Conservation (phyloP, 2,113 vertebrate species). For the Poeciliopsis prolifica region DNA sequence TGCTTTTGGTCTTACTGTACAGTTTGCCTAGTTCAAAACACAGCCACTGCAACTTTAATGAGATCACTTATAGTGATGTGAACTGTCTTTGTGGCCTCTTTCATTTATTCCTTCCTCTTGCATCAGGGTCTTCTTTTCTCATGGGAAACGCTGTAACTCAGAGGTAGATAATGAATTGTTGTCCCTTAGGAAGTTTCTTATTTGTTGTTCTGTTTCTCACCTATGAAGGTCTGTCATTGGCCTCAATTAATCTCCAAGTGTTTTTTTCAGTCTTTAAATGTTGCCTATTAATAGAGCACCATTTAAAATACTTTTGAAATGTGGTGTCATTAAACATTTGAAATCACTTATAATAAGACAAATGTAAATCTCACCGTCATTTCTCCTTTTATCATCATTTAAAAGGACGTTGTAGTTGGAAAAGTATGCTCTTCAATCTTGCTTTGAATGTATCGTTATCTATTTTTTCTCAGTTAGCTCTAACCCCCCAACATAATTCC, state of each 20-base stretch:
- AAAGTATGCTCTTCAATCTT: neutral
- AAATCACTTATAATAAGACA: neutral
- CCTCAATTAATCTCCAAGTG: slow-evolving; percentile 11
- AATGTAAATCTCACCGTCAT: neutral
- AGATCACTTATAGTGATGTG: slow-evolving; percentile 41
- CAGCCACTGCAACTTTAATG: slow-evolving; percentile 13
- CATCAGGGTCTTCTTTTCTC: slow-evolving; percentile 19
- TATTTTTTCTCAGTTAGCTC: slow-evolving; percentile 32
- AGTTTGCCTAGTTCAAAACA: slow-evolving; percentile 20
- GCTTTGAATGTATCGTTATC: neutral
- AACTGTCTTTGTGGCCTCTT: slow-evolving; percentile 10
- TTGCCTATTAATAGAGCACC: too few species aligned
- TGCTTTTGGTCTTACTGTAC: slow-evolving; percentile 12
- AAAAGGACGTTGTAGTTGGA: neutral
- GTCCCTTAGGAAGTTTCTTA: slow-evolving; percentile 39
- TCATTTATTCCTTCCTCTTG: slow-evolving; percentile 38
- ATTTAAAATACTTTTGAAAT: neutral
- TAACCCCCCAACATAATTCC: slow-evolving; percentile 23
- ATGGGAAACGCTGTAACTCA: slow-evolving; percentile 40
- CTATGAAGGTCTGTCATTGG: slow-evolving; percentile 20
- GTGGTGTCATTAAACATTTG: neutral
- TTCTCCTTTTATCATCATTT: neutral
- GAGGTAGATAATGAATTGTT: slow-evolving; percentile 44
- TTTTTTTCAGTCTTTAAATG: slow-evolving; percentile 21
- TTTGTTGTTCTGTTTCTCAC: slow-evolving; percentile 19